Evolutionary conservation across 2,797 vertebrate genomes (phyloP), one percentile per base, ranked within the genome.

Genomic region (Triplophysa yarkandensis): DNA sequence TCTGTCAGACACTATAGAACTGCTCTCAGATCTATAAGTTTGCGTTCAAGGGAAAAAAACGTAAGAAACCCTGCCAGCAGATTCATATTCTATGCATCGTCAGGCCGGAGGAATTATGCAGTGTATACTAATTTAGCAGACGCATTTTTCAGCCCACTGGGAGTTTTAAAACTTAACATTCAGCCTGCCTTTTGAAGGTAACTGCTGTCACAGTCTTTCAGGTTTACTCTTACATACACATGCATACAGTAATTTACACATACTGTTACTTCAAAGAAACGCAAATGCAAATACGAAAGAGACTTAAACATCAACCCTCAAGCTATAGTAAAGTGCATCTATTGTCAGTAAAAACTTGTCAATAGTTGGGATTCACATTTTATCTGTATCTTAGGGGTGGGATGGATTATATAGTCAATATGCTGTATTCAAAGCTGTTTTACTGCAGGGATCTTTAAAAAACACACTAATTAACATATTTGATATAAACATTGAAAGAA

Each of bases 101-200:
- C 17, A 4, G 48, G 65, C 58, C 57, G 36, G 52, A 48, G 44
- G 34, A 60, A 76, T 74, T 71, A 52, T 72, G 72, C 63, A 30
- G 43, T 36, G 68, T 78, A 77, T 81, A 77, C 72, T 78, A 71
- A 78, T 81, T 81, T 81, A 74, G 66, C 77, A 28, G 66, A 74
- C 62, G 48, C 57, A 67, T 70, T 78, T 32, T 46, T 62, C 48
- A 61, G 43, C 77, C 48, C 44, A 48, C 32, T 43, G 43, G 66
- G 80, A 76, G 64, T 36, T 64, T 71, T 81, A 58, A 75, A 70
- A 62, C 46, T 54, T 67, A 57, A 17, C 34, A 66, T 67, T 62
- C 58, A 66, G 28, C 71, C 65, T 70, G 44, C 48, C 52, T 79
- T 36, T 76, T 76, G 43, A 65, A 73, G 71, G 68, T 50, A 48